A percentile compares a stretch with the other conserved stretches of the same genome.
Conservation (phyloP, 2,113 vertebrate genomes). For the Cyanistes caeruleus region DNA sequence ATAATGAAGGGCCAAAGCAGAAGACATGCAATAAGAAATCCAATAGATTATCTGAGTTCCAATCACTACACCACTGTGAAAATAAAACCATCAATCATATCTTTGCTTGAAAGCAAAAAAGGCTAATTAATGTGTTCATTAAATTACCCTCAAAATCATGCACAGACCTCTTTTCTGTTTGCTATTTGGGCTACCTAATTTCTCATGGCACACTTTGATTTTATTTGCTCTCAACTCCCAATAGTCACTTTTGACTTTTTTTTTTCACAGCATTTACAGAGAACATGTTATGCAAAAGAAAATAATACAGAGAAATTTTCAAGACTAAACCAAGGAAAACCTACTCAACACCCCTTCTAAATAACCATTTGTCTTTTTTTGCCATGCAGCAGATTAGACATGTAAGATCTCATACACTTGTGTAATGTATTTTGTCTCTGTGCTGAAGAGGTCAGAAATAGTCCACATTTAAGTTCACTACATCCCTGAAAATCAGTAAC, state of each 20-base stretch:
- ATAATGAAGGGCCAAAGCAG: neutral
- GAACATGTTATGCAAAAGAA: rapidly evolving
- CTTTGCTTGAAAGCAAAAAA: neutral
- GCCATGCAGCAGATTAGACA: neutral
- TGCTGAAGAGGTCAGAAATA: neutral
- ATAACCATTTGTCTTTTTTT: neutral
- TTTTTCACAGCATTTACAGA: neutral
- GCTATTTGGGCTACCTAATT: neutral
- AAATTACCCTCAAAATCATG: neutral
- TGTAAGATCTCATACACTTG: neutral
- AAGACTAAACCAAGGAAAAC: neutral
- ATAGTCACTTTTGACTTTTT: neutral
- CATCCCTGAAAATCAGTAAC: neutral
- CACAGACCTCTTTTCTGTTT: neutral
- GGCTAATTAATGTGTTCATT: neutral
- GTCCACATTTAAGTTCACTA: neutral
- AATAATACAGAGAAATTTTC: neutral
- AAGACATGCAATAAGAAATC: neutral
- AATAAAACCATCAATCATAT: neutral
- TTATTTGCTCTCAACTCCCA: neutral
- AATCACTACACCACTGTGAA: neutral
- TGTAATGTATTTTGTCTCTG: neutral
- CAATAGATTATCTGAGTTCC: neutral
- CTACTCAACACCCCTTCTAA: neutral
- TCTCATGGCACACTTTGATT: neutral